phyloP scores from a whole-genome alignment of 2,113 vertebrate species.

The Synchiropus splendidus region DNA sequence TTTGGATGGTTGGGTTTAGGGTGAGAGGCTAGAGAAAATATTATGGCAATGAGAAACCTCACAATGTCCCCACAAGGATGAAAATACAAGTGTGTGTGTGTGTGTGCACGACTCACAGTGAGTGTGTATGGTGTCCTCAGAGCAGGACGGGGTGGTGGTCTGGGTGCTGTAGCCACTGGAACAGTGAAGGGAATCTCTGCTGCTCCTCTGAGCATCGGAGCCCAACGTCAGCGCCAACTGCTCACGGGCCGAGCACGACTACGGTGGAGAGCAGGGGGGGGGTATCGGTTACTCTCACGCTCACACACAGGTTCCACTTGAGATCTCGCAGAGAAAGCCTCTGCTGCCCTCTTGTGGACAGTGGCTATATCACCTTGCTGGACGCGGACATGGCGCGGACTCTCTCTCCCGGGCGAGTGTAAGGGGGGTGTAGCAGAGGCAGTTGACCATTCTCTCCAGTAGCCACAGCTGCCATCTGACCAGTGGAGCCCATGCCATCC shows the following conservation, averaged over 20 bases:
- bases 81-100: background rate
- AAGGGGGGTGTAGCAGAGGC: slow-evolving; percentile 30
- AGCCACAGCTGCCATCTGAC: slow-evolving; percentile 24
- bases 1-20: too few species aligned
- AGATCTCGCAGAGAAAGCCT: background rate
- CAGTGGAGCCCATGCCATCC: slow-evolving; percentile 35
- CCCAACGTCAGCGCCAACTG: slow-evolving; percentile 65
- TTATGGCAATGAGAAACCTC: too few species aligned
- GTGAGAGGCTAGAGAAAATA: too few species aligned
- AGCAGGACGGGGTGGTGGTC: slow-evolving; percentile 78
- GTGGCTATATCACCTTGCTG: slow-evolving; percentile 46
- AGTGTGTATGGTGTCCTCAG: slow-evolving; percentile 74
- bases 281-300: background rate
- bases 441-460: slow-evolving; percentile 47
- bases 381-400: slow-evolving; percentile 51
- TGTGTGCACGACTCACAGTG: slow-evolving; percentile 54
- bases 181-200: slow-evolving; percentile 75
- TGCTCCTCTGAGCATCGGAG: slow-evolving; percentile 59
- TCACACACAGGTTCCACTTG: background rate
- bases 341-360: background rate
- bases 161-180: slow-evolving; percentile 79
- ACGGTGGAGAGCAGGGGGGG: background rate
- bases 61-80: too few species aligned
- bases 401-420: slow-evolving; percentile 38
- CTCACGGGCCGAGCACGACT: slow-evolving; percentile 63